phyloP scores from a whole-genome alignment of 2,113 vertebrate genomes.

The Myocastor coypus region DNA sequence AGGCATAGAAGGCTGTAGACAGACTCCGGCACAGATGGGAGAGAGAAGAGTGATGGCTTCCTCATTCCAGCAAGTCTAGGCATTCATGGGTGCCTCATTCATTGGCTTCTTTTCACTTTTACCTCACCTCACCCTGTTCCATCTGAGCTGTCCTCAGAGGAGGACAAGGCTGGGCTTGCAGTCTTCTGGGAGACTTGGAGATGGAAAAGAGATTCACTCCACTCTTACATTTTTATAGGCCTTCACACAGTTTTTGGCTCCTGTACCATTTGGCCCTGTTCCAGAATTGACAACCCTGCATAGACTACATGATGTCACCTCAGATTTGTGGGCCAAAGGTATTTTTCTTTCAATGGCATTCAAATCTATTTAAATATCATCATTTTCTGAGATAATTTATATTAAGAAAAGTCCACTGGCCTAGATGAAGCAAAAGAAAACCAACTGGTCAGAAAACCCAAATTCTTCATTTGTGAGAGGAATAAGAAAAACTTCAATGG shows the following conservation, averaged over 20 bases:
- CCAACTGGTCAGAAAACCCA: no score
- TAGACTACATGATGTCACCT: conserved; percentile 11
- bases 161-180: no score
- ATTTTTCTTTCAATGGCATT: no score
- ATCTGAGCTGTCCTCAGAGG: neutral
- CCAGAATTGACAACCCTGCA: conserved; percentile 44
- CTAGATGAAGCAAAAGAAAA: no score
- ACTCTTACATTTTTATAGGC: neutral
- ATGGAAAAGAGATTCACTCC: neutral
- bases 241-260: neutral
- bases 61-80: neutral
- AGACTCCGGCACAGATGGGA: neutral
- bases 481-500: no score
- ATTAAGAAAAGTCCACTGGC: no score
- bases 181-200: neutral
- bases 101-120: neutral
- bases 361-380: no score
- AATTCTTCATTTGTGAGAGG: no score
- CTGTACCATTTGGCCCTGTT: neutral
- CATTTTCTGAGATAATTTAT: no score
- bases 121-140: neutral
- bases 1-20: neutral
- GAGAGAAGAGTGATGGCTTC: neutral
- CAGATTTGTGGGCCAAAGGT: conserved; percentile 25
- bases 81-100: neutral